Evolutionary conservation across 1,140 invertebrate genomes (phyloP).

Genomic region (Lordiphosa stackelbergi): DNA sequence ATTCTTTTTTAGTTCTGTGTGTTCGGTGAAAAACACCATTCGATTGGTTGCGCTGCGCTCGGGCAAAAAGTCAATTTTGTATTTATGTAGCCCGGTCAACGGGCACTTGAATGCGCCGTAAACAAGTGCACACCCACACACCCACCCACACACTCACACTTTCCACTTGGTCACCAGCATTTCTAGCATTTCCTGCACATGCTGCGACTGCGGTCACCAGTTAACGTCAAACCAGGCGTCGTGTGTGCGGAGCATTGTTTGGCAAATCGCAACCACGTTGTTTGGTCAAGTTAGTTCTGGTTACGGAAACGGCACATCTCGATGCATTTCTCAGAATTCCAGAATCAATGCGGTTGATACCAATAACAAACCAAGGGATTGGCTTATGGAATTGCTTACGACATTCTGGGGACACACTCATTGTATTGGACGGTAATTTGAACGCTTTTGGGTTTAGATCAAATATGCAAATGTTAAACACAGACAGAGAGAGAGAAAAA

Average conservation of each 20-base stretch:
- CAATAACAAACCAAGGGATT: constrained; percentile 4
- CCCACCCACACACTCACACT: constrained; percentile 21
- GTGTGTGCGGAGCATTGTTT: constrained; percentile 34
- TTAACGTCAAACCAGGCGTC: constrained; percentile 49
- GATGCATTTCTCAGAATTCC: constrained; percentile 1
- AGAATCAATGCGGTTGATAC: background rate
- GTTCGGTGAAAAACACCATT: constrained; percentile 32
- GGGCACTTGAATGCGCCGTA: constrained; percentile 60
- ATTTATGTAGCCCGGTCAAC: constrained; percentile 69
- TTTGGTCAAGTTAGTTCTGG: constrained; percentile 62
- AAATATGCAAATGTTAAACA: constrained; percentile 23
- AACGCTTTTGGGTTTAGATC: background rate
- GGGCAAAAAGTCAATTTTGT: constrained; percentile 67
- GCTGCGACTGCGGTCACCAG: constrained; percentile 56
- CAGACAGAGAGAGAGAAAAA: background rate
- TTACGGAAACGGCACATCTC: constrained; percentile 32
- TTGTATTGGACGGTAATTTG: constrained; percentile 27
- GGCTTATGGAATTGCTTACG: constrained; percentile 5
- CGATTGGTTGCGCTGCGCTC: constrained; percentile 46
- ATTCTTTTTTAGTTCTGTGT: background rate
- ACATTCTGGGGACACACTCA: constrained; percentile 21
- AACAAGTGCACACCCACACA: constrained; percentile 54
- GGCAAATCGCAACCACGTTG: constrained; percentile 43
- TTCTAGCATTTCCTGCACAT: constrained; percentile 39
- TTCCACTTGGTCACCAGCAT: constrained; percentile 1